Conservation (phyloP, 2,888 invertebrate species). For the Aromia moschata region DNA sequence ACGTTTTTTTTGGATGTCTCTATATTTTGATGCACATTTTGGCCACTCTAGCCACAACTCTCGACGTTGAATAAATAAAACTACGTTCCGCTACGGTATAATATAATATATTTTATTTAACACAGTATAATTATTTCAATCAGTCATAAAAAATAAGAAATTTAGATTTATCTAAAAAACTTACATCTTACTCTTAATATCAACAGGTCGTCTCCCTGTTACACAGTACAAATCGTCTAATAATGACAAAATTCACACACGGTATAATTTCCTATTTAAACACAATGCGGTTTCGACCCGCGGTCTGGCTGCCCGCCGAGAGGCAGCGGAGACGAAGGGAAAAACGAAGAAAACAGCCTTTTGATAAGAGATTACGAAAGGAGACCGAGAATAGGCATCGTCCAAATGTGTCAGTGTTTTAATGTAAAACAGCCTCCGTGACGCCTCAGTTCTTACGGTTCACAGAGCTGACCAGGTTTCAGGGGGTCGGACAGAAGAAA, state of each 20-base stretch:
- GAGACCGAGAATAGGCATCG: neutral
- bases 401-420: constrained; percentile 29
- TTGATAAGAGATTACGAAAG: constrained; percentile 13
- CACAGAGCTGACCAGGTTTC: neutral
- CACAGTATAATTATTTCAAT: constrained; percentile 21
- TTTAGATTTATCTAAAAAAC: constrained; percentile 21
- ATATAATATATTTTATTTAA: constrained; percentile 14
- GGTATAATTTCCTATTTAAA: constrained; percentile 7
- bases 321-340: neutral
- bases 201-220: constrained; percentile 11
- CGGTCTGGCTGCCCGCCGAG: neutral
- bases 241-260: neutral
- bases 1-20: no score
- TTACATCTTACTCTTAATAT: constrained; percentile 19
- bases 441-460: neutral
- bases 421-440: constrained; percentile 39
- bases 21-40: no score
- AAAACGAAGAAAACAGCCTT: constrained; percentile 19
- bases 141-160: constrained; percentile 28
- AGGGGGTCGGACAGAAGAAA: no score
- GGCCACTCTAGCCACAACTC: no score
- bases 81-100: neutral
- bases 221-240: constrained; percentile 9
- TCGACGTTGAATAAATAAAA: no score
- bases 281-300: neutral